phyloP scores from a whole-genome alignment of 2,888 invertebrate genomes.

The Amphiduros pacificus region DNA sequence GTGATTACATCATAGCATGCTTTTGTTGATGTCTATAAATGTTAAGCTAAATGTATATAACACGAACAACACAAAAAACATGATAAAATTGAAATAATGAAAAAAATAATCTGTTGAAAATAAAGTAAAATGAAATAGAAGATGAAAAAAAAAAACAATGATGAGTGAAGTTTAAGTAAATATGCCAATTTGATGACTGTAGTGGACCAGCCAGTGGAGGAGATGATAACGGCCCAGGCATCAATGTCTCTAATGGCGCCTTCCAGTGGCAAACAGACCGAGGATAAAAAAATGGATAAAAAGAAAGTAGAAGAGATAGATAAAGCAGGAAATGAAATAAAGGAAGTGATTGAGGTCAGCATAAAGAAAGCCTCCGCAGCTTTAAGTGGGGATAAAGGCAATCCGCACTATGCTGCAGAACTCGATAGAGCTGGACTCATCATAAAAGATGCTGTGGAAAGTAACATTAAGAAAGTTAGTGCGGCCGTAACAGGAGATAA shows the following conservation, averaged over 20 bases:
- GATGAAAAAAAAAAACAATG: too few relatives aligned
- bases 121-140: too few relatives aligned
- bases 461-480: background rate
- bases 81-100: too few relatives aligned
- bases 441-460: background rate
- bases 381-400: conserved; percentile 35
- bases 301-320: background rate
- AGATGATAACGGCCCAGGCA: background rate
- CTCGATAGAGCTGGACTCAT: conserved; percentile 26
- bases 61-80: too few relatives aligned
- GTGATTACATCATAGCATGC: too few relatives aligned
- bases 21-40: too few relatives aligned
- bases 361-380: conserved; percentile 5
- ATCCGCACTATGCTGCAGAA: conserved; percentile 38
- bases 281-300: background rate
- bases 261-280: background rate
- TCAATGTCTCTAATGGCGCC: background rate
- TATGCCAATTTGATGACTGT: too few relatives aligned
- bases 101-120: too few relatives aligned
- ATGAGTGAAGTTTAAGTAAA: too few relatives aligned
- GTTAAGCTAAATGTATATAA: too few relatives aligned
- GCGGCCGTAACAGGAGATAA: conserved; percentile 29
- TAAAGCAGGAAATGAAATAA: too few relatives aligned
- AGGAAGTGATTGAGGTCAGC: background rate
- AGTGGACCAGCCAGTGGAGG: too few relatives aligned